Percentiles rank a stretch among this genome's conserved stretches.
Evolutionary conservation across 1,140 invertebrate species (phyloP).

Genomic region (Rhyzopertha dominica): DNA sequence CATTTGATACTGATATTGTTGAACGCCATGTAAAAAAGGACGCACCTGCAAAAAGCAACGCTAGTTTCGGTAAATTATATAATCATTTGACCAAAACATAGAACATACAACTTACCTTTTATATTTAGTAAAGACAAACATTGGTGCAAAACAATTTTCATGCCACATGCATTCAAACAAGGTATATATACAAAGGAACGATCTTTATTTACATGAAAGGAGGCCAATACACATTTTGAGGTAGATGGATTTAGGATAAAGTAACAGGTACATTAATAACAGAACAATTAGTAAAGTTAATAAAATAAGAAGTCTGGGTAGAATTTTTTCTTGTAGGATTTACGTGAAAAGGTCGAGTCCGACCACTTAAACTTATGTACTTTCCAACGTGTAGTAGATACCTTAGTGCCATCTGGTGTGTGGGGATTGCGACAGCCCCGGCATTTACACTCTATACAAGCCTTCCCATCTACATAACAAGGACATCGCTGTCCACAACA

Average conservation of each 20-base stretch:
- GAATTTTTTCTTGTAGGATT: neutral
- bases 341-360: neutral
- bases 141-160: no score
- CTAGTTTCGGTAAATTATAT: slow-evolving; percentile 6
- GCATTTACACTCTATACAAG: slow-evolving; percentile 83
- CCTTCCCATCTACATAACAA: slow-evolving; percentile 83
- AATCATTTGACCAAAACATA: neutral
- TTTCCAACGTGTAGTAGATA: slow-evolving; percentile 41
- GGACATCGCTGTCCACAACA: slow-evolving; percentile 91
- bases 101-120: neutral
- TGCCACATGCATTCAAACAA: no score
- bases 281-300: neutral
- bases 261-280: neutral
- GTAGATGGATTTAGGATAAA: neutral
- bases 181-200: no score
- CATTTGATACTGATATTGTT: neutral
- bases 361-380: neutral
- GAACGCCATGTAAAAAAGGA: neutral
- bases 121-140: neutral
- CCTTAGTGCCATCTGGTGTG: slow-evolving; percentile 71
- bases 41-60: neutral
- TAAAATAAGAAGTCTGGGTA: neutral
- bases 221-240: neutral
- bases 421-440: slow-evolving; percentile 87
- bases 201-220: neutral